Evolutionary conservation across 2,113 vertebrate genomes (phyloP).

Genomic region (Oncorhynchus clarkii): DNA sequence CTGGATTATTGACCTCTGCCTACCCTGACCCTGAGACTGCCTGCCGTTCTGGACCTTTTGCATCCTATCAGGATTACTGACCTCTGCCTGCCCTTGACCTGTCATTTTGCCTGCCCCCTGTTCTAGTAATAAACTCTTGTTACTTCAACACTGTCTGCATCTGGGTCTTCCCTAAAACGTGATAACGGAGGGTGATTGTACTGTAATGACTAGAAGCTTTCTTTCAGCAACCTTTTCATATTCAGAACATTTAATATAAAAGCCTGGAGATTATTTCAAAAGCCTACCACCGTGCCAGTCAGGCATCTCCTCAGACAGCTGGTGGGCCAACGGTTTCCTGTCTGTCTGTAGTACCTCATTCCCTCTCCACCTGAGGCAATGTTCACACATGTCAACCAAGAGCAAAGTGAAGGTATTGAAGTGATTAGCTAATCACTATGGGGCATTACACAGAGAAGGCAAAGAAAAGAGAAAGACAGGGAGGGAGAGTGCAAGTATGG

Average conservation of each 20-base stretch:
- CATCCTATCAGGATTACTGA: no score
- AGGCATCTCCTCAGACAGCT: slow-evolving; percentile 14
- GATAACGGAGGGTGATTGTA: background rate
- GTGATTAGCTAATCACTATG: slow-evolving; percentile 35
- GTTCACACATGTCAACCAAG: slow-evolving; percentile 40
- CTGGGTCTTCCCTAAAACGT: no score
- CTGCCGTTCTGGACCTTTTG: no score
- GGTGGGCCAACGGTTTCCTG: slow-evolving; percentile 13
- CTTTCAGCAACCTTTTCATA: slow-evolving; percentile 24
- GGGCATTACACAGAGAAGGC: slow-evolving; percentile 15
- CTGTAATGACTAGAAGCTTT: slow-evolving; percentile 20
- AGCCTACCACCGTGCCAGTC: slow-evolving; percentile 18
- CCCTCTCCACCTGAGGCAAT: slow-evolving; percentile 34
- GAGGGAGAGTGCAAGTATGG: slow-evolving; percentile 13
- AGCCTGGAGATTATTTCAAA: slow-evolving; percentile 23
- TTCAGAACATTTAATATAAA: background rate
- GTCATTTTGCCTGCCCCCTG: no score
- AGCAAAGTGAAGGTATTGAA: slow-evolving; percentile 18
- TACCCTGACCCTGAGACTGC: no score
- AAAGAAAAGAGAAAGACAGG: background rate
- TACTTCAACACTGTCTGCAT: no score
- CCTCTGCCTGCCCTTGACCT: no score
- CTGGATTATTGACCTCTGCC: no score
- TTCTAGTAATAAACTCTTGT: no score
- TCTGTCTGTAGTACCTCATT: slow-evolving; percentile 1